These are phyloP conservation scores for Temnothorax rugatulus DNA, from an alignment of 2,888 invertebrate species.

Conservation along the genomic window DNA sequence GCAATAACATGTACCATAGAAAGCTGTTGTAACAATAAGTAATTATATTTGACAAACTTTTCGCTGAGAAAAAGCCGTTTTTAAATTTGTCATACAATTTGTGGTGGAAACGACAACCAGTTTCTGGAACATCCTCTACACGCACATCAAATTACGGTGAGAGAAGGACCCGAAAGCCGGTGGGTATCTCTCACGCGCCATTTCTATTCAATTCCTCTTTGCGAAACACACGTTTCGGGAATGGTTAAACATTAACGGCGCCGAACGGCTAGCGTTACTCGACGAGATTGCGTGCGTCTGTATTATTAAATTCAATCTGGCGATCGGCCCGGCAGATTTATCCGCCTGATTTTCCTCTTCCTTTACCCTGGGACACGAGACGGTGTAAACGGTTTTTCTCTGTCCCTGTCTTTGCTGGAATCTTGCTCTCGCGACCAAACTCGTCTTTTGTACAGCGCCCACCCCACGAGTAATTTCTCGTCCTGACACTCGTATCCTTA, in stretches of 20 bases:
- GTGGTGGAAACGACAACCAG: not conserved
- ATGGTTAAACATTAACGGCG: conserved; percentile 80
- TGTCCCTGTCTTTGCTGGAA: conserved; percentile 29
- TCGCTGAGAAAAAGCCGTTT: not conserved
- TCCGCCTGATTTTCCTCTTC: conserved; percentile 62
- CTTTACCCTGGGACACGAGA: not conserved
- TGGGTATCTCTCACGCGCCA: conserved; percentile 33
- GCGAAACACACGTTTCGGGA: conserved; percentile 64
- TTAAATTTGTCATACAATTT: not conserved
- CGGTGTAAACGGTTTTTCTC: conserved; percentile 13
- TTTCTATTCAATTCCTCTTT: conserved; percentile 56
- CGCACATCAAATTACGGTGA: conserved; percentile 49
- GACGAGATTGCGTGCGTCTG: conserved; percentile 79
- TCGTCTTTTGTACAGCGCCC: conserved; percentile 32
- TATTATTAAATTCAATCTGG: conserved; percentile 82
- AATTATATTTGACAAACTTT: not conserved
- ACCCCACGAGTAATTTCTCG: conserved; percentile 41
- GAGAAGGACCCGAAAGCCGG: conserved; percentile 28
- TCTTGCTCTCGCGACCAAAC: conserved; percentile 29
- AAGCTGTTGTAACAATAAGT: too few species aligned
- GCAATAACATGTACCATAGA: not conserved
- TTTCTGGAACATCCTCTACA: conserved; percentile 15
- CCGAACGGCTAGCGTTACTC: conserved; percentile 71
- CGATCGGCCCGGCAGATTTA: conserved; percentile 74
- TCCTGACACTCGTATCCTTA: conserved; percentile 64